Evolutionary conservation across 1,140 invertebrate species (phyloP), one percentile per base, ranked within the genome.

Genomic region (Oncopodura yosiiana): DNA sequence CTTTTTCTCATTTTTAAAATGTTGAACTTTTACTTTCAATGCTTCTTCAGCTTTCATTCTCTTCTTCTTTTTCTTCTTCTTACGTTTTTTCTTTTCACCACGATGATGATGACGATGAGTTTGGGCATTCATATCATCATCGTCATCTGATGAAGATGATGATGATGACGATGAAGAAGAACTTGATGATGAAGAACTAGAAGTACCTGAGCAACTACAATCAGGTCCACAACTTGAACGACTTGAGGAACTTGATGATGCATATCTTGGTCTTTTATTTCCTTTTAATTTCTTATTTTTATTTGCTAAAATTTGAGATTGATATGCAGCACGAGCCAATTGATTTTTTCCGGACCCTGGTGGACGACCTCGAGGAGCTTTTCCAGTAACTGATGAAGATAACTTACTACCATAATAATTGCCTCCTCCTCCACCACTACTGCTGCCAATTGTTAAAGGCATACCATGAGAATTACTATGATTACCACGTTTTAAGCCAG

Each of bases 221-320:
- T 86, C 83, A 3, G 79, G 79, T 4, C 82, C 83, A 66, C 84
- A 87, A 0, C 81, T 81, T 61, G 85, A 87, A 67, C 80, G 83
- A 51, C 77, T 79, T 2, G 82, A 83, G 64, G 82, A 58, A 48
- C 82, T 84, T 6, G 81, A 83, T 56, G 45, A 65, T 16, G 58
- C 58, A 49, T 32, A 50, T 50, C 8, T 50, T 50, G 5, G 27
- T 42, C 11, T 45, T 46, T 5, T 24, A 19, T 5, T 23, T n/a
- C 8, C 39, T 44, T 44, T 48, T 21, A 48, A 27, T 45, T 54
- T 54, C 19, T 46, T 54, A 3, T 29, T 34, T 6, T 14, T 34
- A 37, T 34, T 11, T 23, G 36, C 38, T 3, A 37, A 1, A 27
- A 23, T 12, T 14, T 30, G 26, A n/a, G 14, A 18, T 3, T 48